These are phyloP conservation scores for Drosophila vallismaia DNA, from an alignment of 2,888 invertebrate genomes.

Conservation along the genomic window DNA sequence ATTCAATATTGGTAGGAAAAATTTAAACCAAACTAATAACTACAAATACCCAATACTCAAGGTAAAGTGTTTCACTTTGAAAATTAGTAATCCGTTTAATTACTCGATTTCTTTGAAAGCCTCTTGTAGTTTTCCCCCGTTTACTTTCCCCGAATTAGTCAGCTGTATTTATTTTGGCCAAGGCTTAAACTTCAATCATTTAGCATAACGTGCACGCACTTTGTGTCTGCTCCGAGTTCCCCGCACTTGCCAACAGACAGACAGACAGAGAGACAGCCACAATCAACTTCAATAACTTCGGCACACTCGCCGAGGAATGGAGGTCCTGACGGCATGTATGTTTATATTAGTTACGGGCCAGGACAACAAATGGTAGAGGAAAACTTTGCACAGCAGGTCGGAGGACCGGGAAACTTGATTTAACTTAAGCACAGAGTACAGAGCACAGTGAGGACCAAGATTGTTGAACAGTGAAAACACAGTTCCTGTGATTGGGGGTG, in stretches of 20 bases:
- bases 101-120: neutral
- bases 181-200: conserved; percentile 60
- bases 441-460: conserved; percentile 7
- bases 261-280: conserved; percentile 46
- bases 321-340: conserved; percentile 47
- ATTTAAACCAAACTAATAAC: too few relatives aligned
- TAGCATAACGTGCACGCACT: conserved; percentile 61
- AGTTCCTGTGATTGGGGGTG: conserved; percentile 12
- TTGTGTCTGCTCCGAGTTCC: conserved; percentile 36
- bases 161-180: conserved; percentile 51
- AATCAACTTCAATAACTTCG: conserved; percentile 62
- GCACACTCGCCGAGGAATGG: conserved; percentile 5
- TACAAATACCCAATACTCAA: too few relatives aligned
- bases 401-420: conserved; percentile 26
- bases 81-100: too few relatives aligned
- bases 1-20: too few relatives aligned
- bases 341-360: conserved; percentile 51
- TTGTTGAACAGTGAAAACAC: neutral
- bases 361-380: conserved; percentile 25
- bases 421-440: conserved; percentile 12
- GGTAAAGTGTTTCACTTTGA: too few relatives aligned
- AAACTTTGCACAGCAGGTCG: conserved; percentile 36
- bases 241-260: conserved; percentile 27
- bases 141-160: conserved; percentile 7
- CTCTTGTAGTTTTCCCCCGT: neutral